Conservation (phyloP, 2,888 invertebrate genomes). For the Atethmia centrago region DNA sequence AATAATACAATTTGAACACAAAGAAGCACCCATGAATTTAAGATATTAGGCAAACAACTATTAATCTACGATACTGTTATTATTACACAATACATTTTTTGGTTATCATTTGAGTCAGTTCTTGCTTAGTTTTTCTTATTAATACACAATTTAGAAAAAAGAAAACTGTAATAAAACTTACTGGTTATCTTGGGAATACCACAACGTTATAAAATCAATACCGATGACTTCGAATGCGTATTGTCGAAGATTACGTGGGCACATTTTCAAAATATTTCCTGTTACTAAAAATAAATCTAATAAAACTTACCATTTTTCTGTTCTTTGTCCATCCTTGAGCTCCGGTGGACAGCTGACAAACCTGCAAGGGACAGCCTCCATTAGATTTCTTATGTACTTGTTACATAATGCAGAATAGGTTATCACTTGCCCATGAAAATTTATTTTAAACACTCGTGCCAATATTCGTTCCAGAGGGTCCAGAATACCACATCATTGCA, state of each 20-base stretch:
- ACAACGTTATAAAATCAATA: conserved; percentile 53
- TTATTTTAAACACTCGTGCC: conserved; percentile 66
- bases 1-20: not conserved
- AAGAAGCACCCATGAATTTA: conserved; percentile 1
- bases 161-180: not conserved
- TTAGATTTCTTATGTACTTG: conserved; percentile 85
- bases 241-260: conserved; percentile 24
- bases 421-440: conserved; percentile 81
- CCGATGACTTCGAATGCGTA: not conserved
- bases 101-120: conserved; percentile 34
- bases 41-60: conserved; percentile 12
- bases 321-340: conserved; percentile 94
- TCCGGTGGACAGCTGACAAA: conserved; percentile 94
- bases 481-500: conserved; percentile 66
- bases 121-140: not conserved
- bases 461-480: conserved; percentile 51
- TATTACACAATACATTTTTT: conserved; percentile 47
- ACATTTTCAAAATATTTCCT: conserved; percentile 11
- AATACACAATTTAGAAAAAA: not conserved
- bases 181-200: not conserved
- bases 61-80: conserved; percentile 18
- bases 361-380: conserved; percentile 90
- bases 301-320: conserved; percentile 93
- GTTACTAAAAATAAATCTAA: not conserved
- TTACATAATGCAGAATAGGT: conserved; percentile 90